Evolutionary conservation across 1,140 invertebrate genomes (phyloP), one percentile per base, ranked within the genome.

Genomic region (Hesperophylax magnus): DNA sequence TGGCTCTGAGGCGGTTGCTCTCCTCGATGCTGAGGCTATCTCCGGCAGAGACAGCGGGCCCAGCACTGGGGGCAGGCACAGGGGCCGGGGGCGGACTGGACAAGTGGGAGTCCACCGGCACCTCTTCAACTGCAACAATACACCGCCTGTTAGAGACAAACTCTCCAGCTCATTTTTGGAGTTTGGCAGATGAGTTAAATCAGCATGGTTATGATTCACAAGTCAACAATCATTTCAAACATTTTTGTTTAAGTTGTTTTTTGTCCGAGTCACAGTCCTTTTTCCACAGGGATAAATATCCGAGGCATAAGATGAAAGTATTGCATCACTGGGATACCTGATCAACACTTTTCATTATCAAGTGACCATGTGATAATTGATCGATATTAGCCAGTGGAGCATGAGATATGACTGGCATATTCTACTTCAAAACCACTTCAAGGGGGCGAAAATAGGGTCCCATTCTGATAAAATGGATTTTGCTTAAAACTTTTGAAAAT

Each of bases 1-100:
- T 98, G 7, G 96, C 96, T 86, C 98, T 91, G 0, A 99, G 87
- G 85, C 95, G 96, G 88, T 99, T 98, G 18, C 97, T 98, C 87
- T 98, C 97, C 84, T 96, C 95, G 17, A 76, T 56, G 17, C 54
- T 58, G 22, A 76, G 72, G 72, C 72, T 76, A 17, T 76, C 72
- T 31, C 54, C 72, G 9, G 15, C 22, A 85, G 98, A 94, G 18
- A 9, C 69, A 22, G 85, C 98, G 94, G 92, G 93, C 65, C 92
- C 91, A 80, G 31, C 34, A 14, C 39, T 53, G 69, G 34, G 18
- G 18, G 34, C 27, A 8, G 63, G 34, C 20, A 31, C 63, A 15
- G 63, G n/a, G 7, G 47, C 67, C 72, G 84, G 75, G 22, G 47
- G 52, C 61, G 20, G n/a, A 2, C 78, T 86, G 86, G 27, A 14